These are phyloP conservation scores for Mastacembelus armatus DNA, from an alignment of 2,797 vertebrate species.

Conservation along the genomic window DNA sequence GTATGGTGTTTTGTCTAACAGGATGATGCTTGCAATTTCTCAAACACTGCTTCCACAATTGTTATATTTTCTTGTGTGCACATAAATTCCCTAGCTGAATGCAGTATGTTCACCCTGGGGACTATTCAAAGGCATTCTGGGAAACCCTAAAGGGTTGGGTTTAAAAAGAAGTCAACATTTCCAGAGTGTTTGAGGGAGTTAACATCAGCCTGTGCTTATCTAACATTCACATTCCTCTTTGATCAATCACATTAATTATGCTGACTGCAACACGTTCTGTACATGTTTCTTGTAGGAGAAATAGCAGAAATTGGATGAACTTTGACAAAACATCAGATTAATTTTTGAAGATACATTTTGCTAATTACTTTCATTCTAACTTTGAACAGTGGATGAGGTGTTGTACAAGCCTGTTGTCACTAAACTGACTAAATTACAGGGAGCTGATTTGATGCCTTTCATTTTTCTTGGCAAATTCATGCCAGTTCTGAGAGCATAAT, in stretches of 20 bases:
- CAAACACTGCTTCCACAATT: constrained; percentile 1
- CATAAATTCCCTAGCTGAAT: neutral
- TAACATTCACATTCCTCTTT: constrained; percentile 5
- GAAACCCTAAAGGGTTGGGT: neutral
- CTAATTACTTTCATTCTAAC: constrained; percentile 48
- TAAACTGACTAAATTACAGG: constrained; percentile 17
- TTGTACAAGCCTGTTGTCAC: constrained; percentile 7
- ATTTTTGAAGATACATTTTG: constrained; percentile 26
- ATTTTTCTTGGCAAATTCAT: constrained; percentile 9
- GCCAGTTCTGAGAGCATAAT: constrained; percentile 38
- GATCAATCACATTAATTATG: constrained; percentile 59
- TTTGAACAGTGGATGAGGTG: constrained; percentile 9
- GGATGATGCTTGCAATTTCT: neutral
- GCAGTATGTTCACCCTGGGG: neutral
- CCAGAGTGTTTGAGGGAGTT: neutral
- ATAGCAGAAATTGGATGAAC: constrained; percentile 31
- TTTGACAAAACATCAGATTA: constrained; percentile 40
- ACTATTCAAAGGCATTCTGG: constrained; percentile 11
- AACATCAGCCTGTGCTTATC: neutral
- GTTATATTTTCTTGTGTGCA: neutral
- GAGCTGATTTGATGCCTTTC: constrained; percentile 27
- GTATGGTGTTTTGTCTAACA: neutral
- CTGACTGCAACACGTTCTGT: constrained; percentile 31
- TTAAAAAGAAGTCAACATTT: neutral
- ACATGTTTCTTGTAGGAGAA: constrained; percentile 21